Conservation (phyloP, 2,888 invertebrate genomes). For the Trilocha varians region DNA sequence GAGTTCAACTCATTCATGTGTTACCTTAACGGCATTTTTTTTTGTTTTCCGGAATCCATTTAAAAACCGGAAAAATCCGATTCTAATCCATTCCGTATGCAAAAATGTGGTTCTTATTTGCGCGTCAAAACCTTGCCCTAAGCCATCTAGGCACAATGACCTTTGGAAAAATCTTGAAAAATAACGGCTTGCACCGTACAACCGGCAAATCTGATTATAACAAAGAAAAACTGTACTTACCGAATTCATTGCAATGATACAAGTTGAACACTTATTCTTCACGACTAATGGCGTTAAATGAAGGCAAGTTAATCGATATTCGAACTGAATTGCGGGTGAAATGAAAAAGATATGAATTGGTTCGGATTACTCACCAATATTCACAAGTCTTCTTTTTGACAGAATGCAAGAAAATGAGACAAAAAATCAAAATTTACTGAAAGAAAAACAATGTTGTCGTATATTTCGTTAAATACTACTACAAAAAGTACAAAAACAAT, state of each 20-base stretch:
- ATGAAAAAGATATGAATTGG: neutral
- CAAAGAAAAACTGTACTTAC: constrained; percentile 1
- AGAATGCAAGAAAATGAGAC: constrained; percentile 39
- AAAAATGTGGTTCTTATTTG: constrained; percentile 37
- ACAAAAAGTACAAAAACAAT: too few relatives aligned
- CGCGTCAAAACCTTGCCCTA: constrained; percentile 30
- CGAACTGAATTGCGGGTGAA: neutral
- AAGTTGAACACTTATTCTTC: neutral
- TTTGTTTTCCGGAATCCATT: constrained; percentile 6
- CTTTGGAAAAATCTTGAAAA: constrained; percentile 59
- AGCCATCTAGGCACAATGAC: constrained; percentile 54
- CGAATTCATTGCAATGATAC: neutral
- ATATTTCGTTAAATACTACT: too few relatives aligned
- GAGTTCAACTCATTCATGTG: constrained; percentile 14
- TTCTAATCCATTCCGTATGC: constrained; percentile 23
- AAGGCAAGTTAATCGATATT: neutral
- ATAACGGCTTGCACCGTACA: constrained; percentile 50
- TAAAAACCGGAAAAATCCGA: constrained; percentile 24
- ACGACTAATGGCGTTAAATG: neutral
- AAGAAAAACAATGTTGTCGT: too few relatives aligned
- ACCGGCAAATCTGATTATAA: constrained; percentile 15
- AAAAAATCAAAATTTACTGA: constrained; percentile 8
- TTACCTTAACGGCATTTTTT: constrained; percentile 8
- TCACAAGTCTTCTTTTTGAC: constrained; percentile 46
- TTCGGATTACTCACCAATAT: constrained; percentile 50